Base-by-base conservation (phyloP, 2,888 invertebrate species). In the Metellina segmentata region DNA sequence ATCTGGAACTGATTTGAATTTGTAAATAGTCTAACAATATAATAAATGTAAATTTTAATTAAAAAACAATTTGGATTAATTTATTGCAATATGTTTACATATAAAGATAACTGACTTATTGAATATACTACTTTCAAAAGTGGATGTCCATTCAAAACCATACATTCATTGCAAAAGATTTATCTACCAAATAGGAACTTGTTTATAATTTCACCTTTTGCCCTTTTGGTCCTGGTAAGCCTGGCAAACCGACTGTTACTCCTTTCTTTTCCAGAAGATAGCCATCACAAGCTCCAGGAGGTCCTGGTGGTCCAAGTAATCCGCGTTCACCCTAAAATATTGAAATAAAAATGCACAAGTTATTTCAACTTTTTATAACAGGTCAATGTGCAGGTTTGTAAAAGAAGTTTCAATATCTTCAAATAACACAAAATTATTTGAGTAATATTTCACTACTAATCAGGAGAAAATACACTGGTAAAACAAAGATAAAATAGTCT, bases 301-400 rank as follows among this genome's bases (percentile, higher is more conserved):
- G 87, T 75, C 94, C 96, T 94, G 93, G 96, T n/a, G 94, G 94
- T 48, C 97, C 97, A 85, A 95, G 95, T 53, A 94, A 94, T 52
- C 95, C 95, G 4, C 89, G 83, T 9, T 89, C 91, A 51, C 93
- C 93, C 93, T 93, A 74, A 20, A 81, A 72, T 20, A 71, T 92
- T 93, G 70, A 20, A 81, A 72, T 20, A 71, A 7, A 77, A 34
- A 20, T 11, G 8, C 34, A 34, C 5, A 77, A 85, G 0, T 85
- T 77, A 69, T 69, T 48, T 51, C 6, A 77, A 19, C 74, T 19
- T 74, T 74, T 74, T 11, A 81, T 11, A 11, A 7, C 48, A 34
- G 7, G 4, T 4, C 0, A 81, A 5, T 69, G 20, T 53, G 71
- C 34, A 4, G 4, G 7, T 70, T 71, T 1, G 51, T 20, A 49